Percentiles rank a stretch among this genome's conserved stretches.
Conservation (phyloP, 2,888 invertebrate genomes). For the Graphium colonna region DNA sequence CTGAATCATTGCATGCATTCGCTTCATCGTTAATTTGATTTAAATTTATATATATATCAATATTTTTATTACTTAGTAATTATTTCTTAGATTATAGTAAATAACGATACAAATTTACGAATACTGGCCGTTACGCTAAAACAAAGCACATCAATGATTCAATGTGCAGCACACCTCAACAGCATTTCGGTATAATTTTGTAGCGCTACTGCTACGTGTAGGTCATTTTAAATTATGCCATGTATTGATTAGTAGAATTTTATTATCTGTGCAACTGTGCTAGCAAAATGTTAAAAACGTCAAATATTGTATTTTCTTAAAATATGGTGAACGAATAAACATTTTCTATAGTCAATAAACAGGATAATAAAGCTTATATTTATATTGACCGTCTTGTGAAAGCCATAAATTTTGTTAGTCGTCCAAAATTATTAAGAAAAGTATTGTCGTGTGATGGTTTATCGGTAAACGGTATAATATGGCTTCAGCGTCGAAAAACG, state of each 20-base stretch:
- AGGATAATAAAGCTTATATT: background rate
- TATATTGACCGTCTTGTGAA: background rate
- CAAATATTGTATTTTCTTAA: conserved; percentile 8
- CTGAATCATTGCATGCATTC: no score
- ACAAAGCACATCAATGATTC: no score
- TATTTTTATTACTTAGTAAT: no score
- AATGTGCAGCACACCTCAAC: no score
- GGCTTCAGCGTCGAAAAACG: conserved; percentile 70
- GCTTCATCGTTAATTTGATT: no score
- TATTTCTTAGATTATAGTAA: no score
- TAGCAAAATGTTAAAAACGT: conserved; percentile 6
- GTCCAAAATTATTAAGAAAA: conserved; percentile 21
- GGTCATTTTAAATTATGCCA: no score
- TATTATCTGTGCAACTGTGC: conserved; percentile 13
- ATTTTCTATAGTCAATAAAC: background rate
- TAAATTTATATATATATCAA: no score
- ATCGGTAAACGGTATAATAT: conserved; percentile 43
- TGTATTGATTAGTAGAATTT: conserved; percentile 9
- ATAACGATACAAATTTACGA: no score
- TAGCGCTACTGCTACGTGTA: no score
- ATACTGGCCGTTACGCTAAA: no score
- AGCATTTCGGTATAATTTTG: no score
- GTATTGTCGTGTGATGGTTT: conserved; percentile 44
- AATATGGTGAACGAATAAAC: conserved; percentile 1
- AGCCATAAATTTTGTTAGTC: background rate